Evolutionary conservation across 1,140 invertebrate genomes (phyloP), one percentile per base, ranked within the genome.

Genomic region (Pomacea maculata): DNA sequence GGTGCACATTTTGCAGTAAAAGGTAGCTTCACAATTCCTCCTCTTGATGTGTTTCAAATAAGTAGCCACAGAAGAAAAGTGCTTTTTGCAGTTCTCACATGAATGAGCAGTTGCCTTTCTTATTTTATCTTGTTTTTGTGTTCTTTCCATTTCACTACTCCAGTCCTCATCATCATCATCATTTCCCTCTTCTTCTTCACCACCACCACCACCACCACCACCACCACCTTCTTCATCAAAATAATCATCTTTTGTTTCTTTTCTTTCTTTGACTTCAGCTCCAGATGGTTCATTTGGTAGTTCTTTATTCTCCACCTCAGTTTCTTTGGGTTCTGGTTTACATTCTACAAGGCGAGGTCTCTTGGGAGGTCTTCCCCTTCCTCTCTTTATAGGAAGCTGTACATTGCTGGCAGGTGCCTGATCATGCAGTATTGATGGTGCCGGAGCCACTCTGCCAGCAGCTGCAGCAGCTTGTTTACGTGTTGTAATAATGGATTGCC

Each of bases 31-130:
- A 74, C 81, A 82, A 9, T 65, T 64, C 12, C 76, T 76, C 34
- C 54, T 73, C 65, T 78, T 78, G 63, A 83, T 81, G 63, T 83
- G 82, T 25, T 80, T 76, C 6, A 64, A 25, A 76, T 80, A 83
- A n/a, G 65, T 52, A 29, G 72, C 64, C 6, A 70, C 7, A 71
- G 45, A 79, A 21, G 61, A 76, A 57, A 83, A 83, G 67, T 52
- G 61, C 64, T 81, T 78, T n/a, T 67, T 67, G 19, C 77, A 78
- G 21, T 68, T 78, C 6, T 45, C 11, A 45, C 77, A 78, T 82
- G 52, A 75, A 78, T 29, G 74, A 82, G 19, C 68, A 52, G 67
- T 76, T 72, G 4, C 10, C 73, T 34, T 52, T 73, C 29, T 71
- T 12, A 55, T 79, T 68, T 71, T 64, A 64, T 65, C 72, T 45